Conservation (phyloP, 2,797 vertebrate species). For the Pangasius mekongensis region DNA sequence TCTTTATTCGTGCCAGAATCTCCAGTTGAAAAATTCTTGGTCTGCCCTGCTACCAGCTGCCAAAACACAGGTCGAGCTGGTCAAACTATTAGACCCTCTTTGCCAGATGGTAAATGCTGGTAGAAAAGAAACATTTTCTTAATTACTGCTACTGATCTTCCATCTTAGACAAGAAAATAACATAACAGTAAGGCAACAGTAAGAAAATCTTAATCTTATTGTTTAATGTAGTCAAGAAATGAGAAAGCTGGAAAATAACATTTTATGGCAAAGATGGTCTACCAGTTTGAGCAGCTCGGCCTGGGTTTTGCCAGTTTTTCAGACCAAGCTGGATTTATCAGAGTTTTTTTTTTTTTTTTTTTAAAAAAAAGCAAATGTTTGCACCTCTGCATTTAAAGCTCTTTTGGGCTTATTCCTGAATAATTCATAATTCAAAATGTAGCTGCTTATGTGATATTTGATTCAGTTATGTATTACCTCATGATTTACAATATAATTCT, state of each 20-base stretch:
- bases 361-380: too few species aligned
- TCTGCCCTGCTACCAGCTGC: neutral
- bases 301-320: neutral
- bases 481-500: conserved; percentile 17
- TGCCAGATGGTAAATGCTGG: neutral
- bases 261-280: neutral
- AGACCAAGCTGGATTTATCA: neutral
- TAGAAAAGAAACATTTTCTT: neutral
- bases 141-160: neutral
- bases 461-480: neutral
- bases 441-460: neutral
- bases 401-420: neutral
- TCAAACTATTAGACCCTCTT: neutral
- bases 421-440: neutral
- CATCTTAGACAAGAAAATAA: neutral
- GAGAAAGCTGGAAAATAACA: neutral
- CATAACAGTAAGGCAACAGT: neutral
- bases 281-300: neutral
- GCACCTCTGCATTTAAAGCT: neutral
- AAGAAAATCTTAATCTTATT: neutral
- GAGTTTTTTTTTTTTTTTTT: neutral
- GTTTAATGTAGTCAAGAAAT: neutral
- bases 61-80: neutral
- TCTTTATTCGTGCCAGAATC: neutral
- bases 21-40: neutral